Evolutionary conservation across 2,797 vertebrate genomes (phyloP).

Genomic region (Rhyacichthys aspro): DNA sequence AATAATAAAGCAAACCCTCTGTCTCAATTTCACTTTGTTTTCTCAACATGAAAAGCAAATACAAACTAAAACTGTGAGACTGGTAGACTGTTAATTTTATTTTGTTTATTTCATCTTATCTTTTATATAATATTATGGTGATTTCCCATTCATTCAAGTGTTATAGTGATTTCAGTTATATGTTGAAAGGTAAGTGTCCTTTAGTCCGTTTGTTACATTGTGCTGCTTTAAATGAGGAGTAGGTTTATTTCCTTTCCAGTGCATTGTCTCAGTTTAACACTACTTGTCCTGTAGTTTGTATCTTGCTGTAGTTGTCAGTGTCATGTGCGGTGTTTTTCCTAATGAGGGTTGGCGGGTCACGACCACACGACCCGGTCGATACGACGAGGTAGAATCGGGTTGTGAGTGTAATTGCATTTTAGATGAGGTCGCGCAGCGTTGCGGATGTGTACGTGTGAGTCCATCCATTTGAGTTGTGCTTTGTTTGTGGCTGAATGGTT

Average conservation of each 20-base stretch:
- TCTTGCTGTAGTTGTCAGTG: conserved; percentile 6
- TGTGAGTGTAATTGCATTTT: conserved; percentile 33
- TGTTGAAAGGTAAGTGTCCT: too few relatives aligned
- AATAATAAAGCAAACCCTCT: too few relatives aligned
- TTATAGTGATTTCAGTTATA: too few relatives aligned
- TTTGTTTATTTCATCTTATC: too few relatives aligned
- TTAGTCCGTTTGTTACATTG: too few relatives aligned
- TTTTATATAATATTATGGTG: too few relatives aligned
- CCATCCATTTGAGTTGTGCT: conserved; percentile 32
- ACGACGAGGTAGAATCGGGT: conserved; percentile 14
- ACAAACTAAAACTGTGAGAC: too few relatives aligned
- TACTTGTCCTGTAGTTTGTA: neutral
- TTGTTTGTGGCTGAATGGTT: conserved; percentile 37
- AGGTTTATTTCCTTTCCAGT: neutral
- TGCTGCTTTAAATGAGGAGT: too few relatives aligned
- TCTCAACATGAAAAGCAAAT: too few relatives aligned
- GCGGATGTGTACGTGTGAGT: neutral
- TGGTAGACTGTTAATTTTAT: too few relatives aligned
- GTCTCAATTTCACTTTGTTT: too few relatives aligned
- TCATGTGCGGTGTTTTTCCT: conserved; percentile 5
- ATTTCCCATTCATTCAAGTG: too few relatives aligned
- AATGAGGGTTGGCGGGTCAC: conserved; percentile 34
- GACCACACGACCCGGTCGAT: conserved; percentile 21
- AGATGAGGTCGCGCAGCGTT: conserved; percentile 7
- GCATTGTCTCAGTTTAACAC: neutral